Conservation (phyloP, 1,140 invertebrate genomes). For the Aphis gossypii region DNA sequence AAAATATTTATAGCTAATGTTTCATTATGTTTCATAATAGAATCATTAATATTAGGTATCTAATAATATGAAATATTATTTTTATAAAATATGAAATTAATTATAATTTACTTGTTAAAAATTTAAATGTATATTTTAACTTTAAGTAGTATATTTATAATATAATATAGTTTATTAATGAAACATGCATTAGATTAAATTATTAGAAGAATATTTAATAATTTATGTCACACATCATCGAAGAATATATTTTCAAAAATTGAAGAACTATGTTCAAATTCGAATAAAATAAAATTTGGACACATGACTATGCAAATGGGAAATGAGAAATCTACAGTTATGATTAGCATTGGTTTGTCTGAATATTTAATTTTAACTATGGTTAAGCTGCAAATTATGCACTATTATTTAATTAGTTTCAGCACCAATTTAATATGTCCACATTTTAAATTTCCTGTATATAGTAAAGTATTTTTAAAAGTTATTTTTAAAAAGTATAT, state of each 20-base stretch:
- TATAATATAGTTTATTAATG: neutral
- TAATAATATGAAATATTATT: no score
- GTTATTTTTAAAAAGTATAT: neutral
- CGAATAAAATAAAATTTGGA: neutral
- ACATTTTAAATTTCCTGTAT: neutral
- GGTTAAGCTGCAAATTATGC: neutral
- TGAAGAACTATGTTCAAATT: neutral
- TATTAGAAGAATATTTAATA: neutral
- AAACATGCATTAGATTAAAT: neutral
- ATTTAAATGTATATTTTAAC: neutral
- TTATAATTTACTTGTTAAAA: neutral
- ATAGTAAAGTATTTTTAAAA: neutral
- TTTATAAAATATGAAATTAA: neutral
- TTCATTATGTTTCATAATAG: no score
- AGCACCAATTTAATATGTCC: neutral
- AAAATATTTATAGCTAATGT: neutral
- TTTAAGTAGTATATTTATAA: neutral
- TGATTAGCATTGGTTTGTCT: slow-evolving; percentile 19
- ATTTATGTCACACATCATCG: neutral
- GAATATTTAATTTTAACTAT: neutral
- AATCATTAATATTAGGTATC: no score
- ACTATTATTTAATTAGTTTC: slow-evolving; percentile 18
- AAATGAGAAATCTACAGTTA: no score
- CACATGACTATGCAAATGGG: neutral
- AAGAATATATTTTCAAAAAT: neutral